phyloP scores from a whole-genome alignment of 2,797 vertebrate genomes.

The Astyanax mexicanus region DNA sequence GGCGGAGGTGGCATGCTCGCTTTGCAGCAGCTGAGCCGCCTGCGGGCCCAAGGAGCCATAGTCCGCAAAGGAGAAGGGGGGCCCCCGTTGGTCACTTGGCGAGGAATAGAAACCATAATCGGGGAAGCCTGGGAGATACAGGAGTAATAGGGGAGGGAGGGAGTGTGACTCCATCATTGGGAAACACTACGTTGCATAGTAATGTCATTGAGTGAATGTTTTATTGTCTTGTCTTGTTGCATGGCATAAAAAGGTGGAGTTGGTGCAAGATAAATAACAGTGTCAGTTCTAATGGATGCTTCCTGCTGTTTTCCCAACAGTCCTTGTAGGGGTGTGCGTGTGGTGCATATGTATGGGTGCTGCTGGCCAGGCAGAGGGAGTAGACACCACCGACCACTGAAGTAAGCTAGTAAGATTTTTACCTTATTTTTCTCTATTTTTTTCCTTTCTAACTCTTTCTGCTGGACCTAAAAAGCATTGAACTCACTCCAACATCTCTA shows the following conservation, averaged over 20 bases:
- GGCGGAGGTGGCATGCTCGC: slow-evolving; percentile 77
- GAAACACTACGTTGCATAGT: slow-evolving; percentile 62
- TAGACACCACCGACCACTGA: neutral
- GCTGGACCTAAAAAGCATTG: neutral
- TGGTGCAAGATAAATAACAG: slow-evolving; percentile 28
- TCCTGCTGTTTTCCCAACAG: slow-evolving; percentile 32
- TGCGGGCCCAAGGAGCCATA: slow-evolving; percentile 80
- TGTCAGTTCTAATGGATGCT: slow-evolving; percentile 27
- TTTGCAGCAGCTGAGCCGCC: slow-evolving; percentile 79
- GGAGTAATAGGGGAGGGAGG: slow-evolving; percentile 57
- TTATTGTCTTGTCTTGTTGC: slow-evolving; percentile 45
- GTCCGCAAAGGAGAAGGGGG: slow-evolving; percentile 79
- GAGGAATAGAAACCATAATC: slow-evolving; percentile 83
- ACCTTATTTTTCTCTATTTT: too few species aligned
- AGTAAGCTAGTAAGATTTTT: too few species aligned
- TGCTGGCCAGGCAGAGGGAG: neutral
- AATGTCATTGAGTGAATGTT: slow-evolving; percentile 60
- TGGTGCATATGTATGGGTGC: slow-evolving; percentile 8
- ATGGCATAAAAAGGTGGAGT: slow-evolving; percentile 46
- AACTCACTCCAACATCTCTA: neutral
- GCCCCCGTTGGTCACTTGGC: slow-evolving; percentile 77
- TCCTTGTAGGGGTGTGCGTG: slow-evolving; percentile 17
- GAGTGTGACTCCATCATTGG: slow-evolving; percentile 70
- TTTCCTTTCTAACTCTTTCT: neutral
- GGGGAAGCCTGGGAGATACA: slow-evolving; percentile 75